Conservation (phyloP, 1,140 invertebrate genomes). For the Halictus rubicundus region DNA sequence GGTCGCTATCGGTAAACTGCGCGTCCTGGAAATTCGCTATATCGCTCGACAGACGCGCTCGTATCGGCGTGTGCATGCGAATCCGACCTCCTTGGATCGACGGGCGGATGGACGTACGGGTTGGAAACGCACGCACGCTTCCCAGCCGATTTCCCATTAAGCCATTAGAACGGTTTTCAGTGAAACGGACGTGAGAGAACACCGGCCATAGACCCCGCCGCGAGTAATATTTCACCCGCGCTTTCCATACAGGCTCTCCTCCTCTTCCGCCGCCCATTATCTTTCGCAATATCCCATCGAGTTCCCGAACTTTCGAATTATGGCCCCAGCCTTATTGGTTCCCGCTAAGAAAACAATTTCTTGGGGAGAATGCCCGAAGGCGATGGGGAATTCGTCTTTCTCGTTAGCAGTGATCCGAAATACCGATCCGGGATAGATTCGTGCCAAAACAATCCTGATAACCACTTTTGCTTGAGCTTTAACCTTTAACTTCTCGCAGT, state of each 20-base stretch:
- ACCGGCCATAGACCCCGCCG: neutral
- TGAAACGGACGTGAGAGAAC: conserved; percentile 1
- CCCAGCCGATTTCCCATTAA: conserved; percentile 17
- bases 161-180: neutral
- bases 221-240: neutral
- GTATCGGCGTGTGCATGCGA: conserved; percentile 7
- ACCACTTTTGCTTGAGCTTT: too few relatives aligned
- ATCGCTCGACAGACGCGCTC: neutral
- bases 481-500: too few relatives aligned
- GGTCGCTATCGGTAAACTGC: conserved; percentile 66
- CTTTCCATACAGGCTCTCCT: neutral
- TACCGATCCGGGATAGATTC: neutral
- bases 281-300: neutral
- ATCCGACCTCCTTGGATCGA: conserved; percentile 45
- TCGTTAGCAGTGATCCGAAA: too few relatives aligned
- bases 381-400: too few relatives aligned
- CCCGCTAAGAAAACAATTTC: neutral
- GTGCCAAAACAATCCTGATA: too few relatives aligned
- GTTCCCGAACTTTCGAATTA: neutral
- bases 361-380: neutral
- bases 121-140: too few relatives aligned
- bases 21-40: conserved; percentile 36
- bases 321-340: neutral
- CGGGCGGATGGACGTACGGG: neutral
- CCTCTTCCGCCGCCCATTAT: neutral